Evolutionary conservation across 2,888 invertebrate species (phyloP).

Genomic region (Marronus borbonicus): DNA sequence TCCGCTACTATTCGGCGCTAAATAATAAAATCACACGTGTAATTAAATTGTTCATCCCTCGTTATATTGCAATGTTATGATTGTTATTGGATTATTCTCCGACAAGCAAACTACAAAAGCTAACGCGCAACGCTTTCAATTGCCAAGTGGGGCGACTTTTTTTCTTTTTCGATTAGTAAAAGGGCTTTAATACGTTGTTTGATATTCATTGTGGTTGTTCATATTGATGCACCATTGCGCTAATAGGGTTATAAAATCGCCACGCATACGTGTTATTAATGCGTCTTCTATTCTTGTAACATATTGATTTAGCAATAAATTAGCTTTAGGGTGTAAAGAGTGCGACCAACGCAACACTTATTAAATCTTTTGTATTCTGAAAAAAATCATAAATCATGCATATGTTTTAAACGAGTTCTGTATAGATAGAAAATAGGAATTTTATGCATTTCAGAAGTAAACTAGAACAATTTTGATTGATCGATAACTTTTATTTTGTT

Average conservation of each 20-base stretch:
- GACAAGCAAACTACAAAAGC: constrained; percentile 35
- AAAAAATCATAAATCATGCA: constrained; percentile 12
- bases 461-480: too few species aligned
- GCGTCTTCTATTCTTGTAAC: constrained; percentile 1
- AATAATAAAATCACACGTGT: constrained; percentile 63
- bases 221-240: constrained; percentile 57
- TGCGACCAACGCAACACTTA: not conserved
- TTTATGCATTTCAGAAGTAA: not conserved
- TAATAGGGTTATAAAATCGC: constrained; percentile 47
- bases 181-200: constrained; percentile 23
- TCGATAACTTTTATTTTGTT: too few species aligned
- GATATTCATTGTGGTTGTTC: constrained; percentile 58
- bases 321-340: constrained; percentile 20
- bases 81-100: constrained; percentile 49
- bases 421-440: not conserved
- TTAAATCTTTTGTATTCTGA: not conserved
- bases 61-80: constrained; percentile 57
- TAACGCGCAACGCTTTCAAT: not conserved
- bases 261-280: constrained; percentile 55
- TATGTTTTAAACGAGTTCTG: not conserved
- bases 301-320: constrained; percentile 32
- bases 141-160: constrained; percentile 31
- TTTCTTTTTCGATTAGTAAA: constrained; percentile 14
- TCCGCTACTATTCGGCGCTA: constrained; percentile 56
- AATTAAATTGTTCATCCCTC: constrained; percentile 63